A percentile compares a stretch with the other conserved stretches of the same genome.
Evolutionary conservation across 1,140 invertebrate genomes (phyloP).

Genomic region (Mylabris phalerata): DNA sequence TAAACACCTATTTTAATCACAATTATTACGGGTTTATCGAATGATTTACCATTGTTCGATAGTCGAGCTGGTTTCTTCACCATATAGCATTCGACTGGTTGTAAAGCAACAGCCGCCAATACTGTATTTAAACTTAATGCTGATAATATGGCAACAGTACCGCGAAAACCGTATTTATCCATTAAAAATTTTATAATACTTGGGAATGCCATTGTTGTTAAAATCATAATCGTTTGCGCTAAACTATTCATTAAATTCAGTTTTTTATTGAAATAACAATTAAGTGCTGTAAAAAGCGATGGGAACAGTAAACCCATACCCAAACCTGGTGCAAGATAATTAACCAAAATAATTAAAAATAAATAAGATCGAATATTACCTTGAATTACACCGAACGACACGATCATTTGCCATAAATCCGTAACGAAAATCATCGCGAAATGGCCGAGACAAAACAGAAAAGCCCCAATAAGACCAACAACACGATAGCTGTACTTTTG

Average conservation of each 20-base stretch:
- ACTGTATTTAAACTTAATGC: slow-evolving; percentile 56
- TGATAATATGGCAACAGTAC: slow-evolving; percentile 54
- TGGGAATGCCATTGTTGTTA: slow-evolving; percentile 51
- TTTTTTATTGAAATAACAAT: slow-evolving; percentile 51
- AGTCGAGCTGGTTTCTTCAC: slow-evolving; percentile 35
- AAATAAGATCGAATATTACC: slow-evolving; percentile 34
- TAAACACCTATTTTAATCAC: no score
- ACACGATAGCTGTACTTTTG: slow-evolving; percentile 46
- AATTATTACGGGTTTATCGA: no score
- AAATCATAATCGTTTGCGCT: slow-evolving; percentile 51
- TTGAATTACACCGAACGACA: slow-evolving; percentile 52
- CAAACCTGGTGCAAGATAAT: slow-evolving; percentile 29
- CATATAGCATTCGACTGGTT: slow-evolving; percentile 63
- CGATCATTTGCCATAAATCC: slow-evolving; percentile 45
- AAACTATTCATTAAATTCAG: slow-evolving; percentile 54
- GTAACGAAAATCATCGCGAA: slow-evolving; percentile 49
- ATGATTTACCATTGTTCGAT: background rate
- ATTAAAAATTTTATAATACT: slow-evolving; percentile 47
- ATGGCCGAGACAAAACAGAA: slow-evolving; percentile 48
- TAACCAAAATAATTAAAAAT: background rate
- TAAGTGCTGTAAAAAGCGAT: slow-evolving; percentile 50
- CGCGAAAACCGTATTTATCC: slow-evolving; percentile 49
- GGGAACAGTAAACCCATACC: slow-evolving; percentile 54
- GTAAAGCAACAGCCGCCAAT: slow-evolving; percentile 55
- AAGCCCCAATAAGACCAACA: slow-evolving; percentile 51